Conservation (phyloP, 2,113 vertebrate species). For the Myiopsitta monachus region DNA sequence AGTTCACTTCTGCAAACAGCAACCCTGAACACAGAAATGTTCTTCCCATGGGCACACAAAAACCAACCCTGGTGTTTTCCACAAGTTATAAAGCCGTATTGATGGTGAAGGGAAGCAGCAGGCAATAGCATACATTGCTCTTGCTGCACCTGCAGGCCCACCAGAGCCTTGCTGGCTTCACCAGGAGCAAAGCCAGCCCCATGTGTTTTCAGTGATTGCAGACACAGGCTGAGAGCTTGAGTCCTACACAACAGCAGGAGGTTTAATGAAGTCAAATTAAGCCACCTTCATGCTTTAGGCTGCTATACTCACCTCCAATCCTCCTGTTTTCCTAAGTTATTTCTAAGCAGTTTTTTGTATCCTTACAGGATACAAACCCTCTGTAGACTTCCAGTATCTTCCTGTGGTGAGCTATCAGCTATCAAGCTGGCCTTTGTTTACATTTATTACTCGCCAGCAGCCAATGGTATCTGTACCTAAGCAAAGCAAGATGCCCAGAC, state of each 20-base stretch:
- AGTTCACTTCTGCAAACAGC: background rate
- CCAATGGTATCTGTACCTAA: background rate
- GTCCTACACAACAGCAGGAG: background rate
- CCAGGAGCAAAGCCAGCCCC: background rate
- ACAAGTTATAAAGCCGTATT: background rate
- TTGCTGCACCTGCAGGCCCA: background rate
- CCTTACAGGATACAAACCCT: background rate
- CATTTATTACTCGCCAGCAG: background rate
- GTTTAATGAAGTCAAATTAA: background rate
- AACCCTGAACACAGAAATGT: background rate
- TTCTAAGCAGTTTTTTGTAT: background rate
- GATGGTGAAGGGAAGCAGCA: background rate
- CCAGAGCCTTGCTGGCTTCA: background rate
- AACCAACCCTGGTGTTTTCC: background rate
- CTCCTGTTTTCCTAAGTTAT: background rate
- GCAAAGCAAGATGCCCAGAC: background rate
- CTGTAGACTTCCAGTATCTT: background rate
- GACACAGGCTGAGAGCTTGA: background rate
- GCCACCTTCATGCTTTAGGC: background rate
- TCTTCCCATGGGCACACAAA: background rate
- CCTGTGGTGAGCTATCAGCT: background rate
- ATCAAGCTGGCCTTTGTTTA: background rate
- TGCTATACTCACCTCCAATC: background rate
- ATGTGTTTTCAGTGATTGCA: background rate
- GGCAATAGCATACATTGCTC: background rate